Evolutionary conservation across 2,797 vertebrate genomes (phyloP).

Genomic region (Manis javanica): DNA sequence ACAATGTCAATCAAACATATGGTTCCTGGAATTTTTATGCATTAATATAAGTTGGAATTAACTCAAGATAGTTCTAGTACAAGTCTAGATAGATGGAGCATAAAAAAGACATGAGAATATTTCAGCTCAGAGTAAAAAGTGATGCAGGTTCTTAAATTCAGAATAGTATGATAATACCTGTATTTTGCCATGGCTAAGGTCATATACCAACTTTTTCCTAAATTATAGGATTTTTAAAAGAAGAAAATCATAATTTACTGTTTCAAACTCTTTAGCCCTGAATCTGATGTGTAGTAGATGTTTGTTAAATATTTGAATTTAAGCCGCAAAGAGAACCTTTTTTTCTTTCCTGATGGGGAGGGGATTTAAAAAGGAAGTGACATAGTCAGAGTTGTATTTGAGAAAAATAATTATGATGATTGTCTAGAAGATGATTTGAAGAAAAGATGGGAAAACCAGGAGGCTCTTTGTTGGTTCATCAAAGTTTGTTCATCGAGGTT

Average conservation of each 20-base stretch:
- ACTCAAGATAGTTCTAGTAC: not conserved
- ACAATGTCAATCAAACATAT: not conserved
- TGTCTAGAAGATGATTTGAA: not conserved
- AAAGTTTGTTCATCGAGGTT: not conserved
- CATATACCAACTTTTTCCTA: not conserved
- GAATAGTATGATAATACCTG: not conserved
- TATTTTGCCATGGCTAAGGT: not conserved
- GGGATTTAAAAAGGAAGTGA: not conserved
- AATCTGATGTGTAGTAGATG: not conserved
- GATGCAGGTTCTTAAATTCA: not conserved
- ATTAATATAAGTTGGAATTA: constrained; percentile 14
- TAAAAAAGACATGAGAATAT: not conserved
- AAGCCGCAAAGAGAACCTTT: not conserved
- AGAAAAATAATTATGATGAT: not conserved
- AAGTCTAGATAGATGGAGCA: not conserved
- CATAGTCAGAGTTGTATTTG: constrained; percentile 2
- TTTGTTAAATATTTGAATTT: not conserved
- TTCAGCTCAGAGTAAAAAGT: not conserved
- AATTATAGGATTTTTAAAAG: not conserved
- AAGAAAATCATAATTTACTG: not conserved
- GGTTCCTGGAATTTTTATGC: constrained; percentile 29
- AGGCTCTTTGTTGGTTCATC: not conserved
- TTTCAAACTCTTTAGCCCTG: not conserved
- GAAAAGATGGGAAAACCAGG: not conserved
- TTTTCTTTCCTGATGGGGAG: not conserved